A percentile compares a stretch with the other conserved stretches of the same genome.
phyloP scores from a whole-genome alignment of 2,113 vertebrate genomes.

The Struthio camelus region DNA sequence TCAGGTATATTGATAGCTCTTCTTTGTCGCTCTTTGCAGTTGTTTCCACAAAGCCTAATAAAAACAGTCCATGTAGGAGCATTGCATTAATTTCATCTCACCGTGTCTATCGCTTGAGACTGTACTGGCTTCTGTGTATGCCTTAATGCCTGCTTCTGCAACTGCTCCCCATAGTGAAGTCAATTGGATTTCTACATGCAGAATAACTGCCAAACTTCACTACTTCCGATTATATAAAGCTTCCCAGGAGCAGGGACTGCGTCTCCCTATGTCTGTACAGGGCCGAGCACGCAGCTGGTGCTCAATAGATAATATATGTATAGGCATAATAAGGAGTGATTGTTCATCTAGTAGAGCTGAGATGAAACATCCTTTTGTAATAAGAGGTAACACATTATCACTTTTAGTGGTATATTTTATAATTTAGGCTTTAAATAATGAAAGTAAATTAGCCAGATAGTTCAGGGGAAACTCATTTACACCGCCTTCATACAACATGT shows the following conservation, averaged over 20 bases:
- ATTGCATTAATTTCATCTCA: neutral
- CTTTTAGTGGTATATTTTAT: constrained; percentile 23
- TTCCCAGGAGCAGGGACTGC: neutral
- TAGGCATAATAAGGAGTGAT: neutral
- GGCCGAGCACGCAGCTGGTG: constrained; percentile 37
- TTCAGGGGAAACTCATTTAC: neutral
- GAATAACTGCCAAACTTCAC: constrained; percentile 2
- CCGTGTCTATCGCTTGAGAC: neutral
- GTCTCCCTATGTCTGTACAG: neutral
- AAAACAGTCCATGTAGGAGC: neutral
- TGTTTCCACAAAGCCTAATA: neutral
- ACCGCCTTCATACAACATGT: constrained; percentile 49
- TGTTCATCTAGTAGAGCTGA: constrained; percentile 7
- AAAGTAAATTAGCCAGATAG: constrained; percentile 6
- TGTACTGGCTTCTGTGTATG: neutral
- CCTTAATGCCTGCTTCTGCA: neutral
- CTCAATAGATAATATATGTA: constrained; percentile 57
- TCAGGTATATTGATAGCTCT: neutral
- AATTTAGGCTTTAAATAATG: constrained; percentile 6
- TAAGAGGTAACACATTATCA: neutral
- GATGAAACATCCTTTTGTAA: constrained; percentile 22
- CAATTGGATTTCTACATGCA: neutral
- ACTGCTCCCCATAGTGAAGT: constrained; percentile 26
- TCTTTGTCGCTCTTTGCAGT: neutral
- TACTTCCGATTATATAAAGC: constrained; percentile 3